Evolutionary conservation across 2,113 vertebrate genomes (phyloP), one percentile per base, ranked within the genome.

Genomic region (Pterophyllum scalare): DNA sequence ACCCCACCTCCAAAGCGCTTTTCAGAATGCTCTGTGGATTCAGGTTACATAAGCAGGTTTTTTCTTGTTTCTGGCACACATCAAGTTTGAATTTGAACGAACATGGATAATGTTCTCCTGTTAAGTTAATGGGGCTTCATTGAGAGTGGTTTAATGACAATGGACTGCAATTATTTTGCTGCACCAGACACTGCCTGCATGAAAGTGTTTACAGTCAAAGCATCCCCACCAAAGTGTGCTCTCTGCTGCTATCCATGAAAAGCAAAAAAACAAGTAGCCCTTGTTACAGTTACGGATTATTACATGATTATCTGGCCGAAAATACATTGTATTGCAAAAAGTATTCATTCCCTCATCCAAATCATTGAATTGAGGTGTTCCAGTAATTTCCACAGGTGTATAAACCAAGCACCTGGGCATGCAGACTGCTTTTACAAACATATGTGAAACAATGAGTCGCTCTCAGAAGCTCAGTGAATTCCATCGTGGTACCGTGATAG

Each of bases 131-230:
- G 79, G 33, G 52, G 20, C 74, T 77, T 87, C 62, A 72, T 72
- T 82, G 31, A 85, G 84, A 59, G 57, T 22, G 76, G 58, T 49
- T 57, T 83, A 81, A 82, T 88, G 77, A 82, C 33, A 62, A 43
- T 61, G 77, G 67, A 86, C 59, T 26, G 79, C 86, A 88, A 78
- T 88, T 88, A 82, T 87, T 75, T 82, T 58, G 43, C 72, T 49
- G 57, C 58, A 79, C 33, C 38, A 77, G 67, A 86, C 75, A 9
- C 28, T n/a, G 62, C 24, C 70, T 31, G 13, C 35, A 57, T 76
- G 28, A 58, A 65, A 61, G 75, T 79, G 78, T 90, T 91, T 80
- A 58, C 87, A 85, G 74, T 72, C 60, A 77, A 31, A 79, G 49
- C 77, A 35, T 77, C 75, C 20, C 5, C 75, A 9, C 52, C 20